Percentiles rank a stretch among this genome's conserved stretches.
These are phyloP conservation scores for Lipotes vexillifer DNA, from an alignment of 2,113 vertebrate genomes.

Conservation along the genomic window DNA sequence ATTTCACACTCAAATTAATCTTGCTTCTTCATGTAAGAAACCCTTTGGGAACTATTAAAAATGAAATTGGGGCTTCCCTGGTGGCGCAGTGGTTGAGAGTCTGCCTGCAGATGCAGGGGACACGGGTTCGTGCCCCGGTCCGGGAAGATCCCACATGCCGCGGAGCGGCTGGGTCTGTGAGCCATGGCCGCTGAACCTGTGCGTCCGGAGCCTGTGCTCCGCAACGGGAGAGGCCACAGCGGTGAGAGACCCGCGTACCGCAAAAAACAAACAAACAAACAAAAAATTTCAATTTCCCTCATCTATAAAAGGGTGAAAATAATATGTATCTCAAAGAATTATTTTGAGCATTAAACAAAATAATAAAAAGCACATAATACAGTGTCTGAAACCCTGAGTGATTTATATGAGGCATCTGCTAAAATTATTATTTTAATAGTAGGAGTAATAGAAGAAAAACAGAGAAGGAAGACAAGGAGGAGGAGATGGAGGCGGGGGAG, in stretches of 20 bases:
- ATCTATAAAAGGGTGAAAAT: background rate
- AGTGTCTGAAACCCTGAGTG: background rate
- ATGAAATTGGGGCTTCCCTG: background rate
- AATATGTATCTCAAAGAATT: background rate
- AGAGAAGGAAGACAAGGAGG: background rate
- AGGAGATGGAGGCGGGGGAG: background rate
- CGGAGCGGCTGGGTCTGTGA: too few relatives aligned
- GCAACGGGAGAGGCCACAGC: fast-evolving
- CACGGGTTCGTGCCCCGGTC: too few relatives aligned
- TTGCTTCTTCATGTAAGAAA: background rate
- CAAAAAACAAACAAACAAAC: too few relatives aligned
- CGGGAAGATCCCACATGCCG: too few relatives aligned
- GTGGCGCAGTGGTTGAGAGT: too few relatives aligned
- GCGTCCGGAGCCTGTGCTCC: too few relatives aligned
- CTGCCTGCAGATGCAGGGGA: too few relatives aligned
- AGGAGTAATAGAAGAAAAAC: background rate
- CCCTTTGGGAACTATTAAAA: background rate
- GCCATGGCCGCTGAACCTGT: too few relatives aligned
- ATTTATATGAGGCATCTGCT: background rate
- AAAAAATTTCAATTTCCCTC: background rate
- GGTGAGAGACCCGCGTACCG: too few relatives aligned
- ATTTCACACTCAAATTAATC: background rate
- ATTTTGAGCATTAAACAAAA: background rate
- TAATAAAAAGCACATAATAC: background rate
- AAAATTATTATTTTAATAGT: background rate